Evolutionary conservation across 2,113 vertebrate genomes (phyloP), one percentile per base, ranked within the genome.

Genomic region (Salvelinus namaycush): DNA sequence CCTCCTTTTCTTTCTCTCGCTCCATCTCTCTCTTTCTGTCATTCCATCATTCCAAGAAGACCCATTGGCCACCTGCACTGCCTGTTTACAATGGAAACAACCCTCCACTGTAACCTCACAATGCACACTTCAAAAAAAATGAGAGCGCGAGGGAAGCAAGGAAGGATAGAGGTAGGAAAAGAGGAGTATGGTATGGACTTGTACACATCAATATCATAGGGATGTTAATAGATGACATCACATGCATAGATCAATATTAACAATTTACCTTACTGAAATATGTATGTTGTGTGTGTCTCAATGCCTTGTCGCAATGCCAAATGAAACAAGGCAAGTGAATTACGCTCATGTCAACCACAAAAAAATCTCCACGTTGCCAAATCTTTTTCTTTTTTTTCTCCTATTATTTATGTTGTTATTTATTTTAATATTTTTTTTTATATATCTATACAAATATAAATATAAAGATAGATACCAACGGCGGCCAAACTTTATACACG

Each of bases 311-410:
- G 24, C 24, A 24, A 24, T 24, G 24, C 24, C 73, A 85, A 75
- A 75, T 29, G 65, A 67, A 77, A 31, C 26, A 79, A 70, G 62
- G 70, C 68, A 76, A 72, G 69, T 39, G 18, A 78, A 51, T 71
- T 70, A 70, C 68, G 73, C 31, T 74, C 68, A 78, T 68, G 51
- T 89, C 75, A 51, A 49, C 34, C 7, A 34, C 34, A 80, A 72
- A 54, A 77, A 62, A 84, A 84, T 85, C 67, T 86, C 68, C 66
- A 76, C 78, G 73, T 92, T 94, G 92, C 92, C 92, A 93, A 93
- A 93, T 89, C 51, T 76, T 87, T 82, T 76, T 69, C 68, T 81
- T 75, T 68, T 75, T 26, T 18, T 20, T 76, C 85, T 75, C 68
- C 48, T 78, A 78, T 66, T 89, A 88, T 90, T 89, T 91, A 86